Evolutionary conservation across 2,113 vertebrate species (phyloP).

Genomic region (Callorhinus ursinus): DNA sequence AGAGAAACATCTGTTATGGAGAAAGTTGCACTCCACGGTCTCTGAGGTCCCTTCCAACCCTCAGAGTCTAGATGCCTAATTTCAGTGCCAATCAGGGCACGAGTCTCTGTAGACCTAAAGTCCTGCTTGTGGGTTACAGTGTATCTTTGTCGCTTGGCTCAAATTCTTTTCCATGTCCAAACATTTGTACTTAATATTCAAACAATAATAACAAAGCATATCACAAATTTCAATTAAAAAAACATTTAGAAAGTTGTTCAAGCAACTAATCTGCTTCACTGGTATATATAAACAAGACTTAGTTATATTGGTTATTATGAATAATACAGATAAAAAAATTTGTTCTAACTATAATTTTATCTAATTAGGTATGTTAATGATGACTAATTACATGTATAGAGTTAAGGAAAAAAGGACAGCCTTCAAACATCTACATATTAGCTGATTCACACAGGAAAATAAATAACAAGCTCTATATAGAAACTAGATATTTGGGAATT

Average conservation of each 20-base stretch:
- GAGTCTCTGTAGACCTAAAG: neutral
- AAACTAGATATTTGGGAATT: conserved; percentile 62
- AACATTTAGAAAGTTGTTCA: conserved; percentile 4
- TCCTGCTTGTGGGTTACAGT: neutral
- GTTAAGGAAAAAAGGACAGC: conserved; percentile 64
- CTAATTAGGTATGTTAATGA: conserved; percentile 61
- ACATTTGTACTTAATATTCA: conserved; percentile 15
- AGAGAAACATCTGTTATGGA: neutral
- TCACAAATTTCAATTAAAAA: neutral
- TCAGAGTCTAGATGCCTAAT: neutral
- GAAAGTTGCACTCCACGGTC: neutral
- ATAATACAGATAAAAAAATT: neutral
- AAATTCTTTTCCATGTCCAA: neutral
- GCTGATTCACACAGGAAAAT: conserved; percentile 67
- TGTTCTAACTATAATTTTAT: neutral
- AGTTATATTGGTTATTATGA: neutral
- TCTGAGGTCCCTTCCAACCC: neutral
- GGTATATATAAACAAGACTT: neutral
- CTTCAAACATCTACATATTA: conserved; percentile 61
- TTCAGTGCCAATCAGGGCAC: neutral
- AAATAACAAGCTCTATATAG: conserved; percentile 65
- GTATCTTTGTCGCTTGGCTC: neutral
- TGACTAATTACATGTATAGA: conserved; percentile 54
- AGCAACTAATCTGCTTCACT: neutral
- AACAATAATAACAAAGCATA: neutral